These are phyloP conservation scores for Macrotus californicus DNA, from an alignment of 2,113 vertebrate species.

Conservation along the genomic window DNA sequence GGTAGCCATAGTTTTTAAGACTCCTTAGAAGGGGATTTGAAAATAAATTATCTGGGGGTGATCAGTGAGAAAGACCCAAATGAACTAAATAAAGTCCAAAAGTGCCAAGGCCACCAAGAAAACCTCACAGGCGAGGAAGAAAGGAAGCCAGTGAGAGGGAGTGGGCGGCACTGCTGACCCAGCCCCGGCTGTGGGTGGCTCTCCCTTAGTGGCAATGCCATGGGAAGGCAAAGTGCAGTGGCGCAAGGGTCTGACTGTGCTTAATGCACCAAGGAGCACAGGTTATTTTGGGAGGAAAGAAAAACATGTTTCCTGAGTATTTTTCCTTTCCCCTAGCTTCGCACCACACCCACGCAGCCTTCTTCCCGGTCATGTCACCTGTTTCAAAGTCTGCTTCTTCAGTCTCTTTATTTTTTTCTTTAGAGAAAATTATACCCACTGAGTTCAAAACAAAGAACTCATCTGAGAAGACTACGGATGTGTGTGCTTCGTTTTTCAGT, in stretches of 20 bases:
- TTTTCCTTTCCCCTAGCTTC: constrained; percentile 44
- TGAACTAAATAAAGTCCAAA: not conserved
- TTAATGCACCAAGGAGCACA: not conserved
- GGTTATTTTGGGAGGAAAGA: constrained; percentile 56
- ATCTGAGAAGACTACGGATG: not conserved
- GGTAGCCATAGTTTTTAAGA: not conserved
- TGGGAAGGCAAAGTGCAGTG: not conserved
- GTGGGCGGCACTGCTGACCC: constrained; percentile 11
- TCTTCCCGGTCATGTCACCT: constrained; percentile 32
- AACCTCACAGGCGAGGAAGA: not conserved
- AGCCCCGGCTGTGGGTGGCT: not conserved
- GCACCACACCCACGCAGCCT: constrained; percentile 6
- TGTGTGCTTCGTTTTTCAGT: not conserved
- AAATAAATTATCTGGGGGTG: not conserved
- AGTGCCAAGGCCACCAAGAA: constrained; percentile 1
- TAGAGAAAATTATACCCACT: constrained; percentile 44
- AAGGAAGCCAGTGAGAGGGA: not conserved
- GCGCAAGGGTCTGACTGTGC: not conserved
- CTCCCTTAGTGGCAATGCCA: not conserved
- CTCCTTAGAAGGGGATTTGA: not conserved
- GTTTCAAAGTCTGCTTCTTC: constrained; percentile 30
- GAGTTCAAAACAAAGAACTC: constrained; percentile 16
- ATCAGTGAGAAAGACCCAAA: not conserved
- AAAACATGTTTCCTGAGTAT: constrained; percentile 55
- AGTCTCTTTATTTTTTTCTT: constrained; percentile 2